These are phyloP conservation scores for Percopsis transmontana DNA, from an alignment of 2,113 vertebrate species.

Conservation along the genomic window DNA sequence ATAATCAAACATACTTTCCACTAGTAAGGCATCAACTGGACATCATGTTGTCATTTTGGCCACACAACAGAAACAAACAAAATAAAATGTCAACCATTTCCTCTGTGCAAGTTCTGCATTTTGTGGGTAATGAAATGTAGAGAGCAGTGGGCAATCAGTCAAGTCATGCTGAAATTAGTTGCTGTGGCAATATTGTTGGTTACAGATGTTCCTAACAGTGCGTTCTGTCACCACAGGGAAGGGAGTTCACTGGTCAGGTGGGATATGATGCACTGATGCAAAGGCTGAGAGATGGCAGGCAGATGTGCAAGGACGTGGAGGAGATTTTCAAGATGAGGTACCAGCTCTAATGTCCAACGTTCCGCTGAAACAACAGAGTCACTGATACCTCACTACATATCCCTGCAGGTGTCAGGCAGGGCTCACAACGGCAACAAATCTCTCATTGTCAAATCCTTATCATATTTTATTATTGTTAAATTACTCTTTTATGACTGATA, in stretches of 20 bases:
- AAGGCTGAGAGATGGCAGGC: conserved; percentile 85
- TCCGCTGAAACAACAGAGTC: no score
- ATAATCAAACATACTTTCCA: no score
- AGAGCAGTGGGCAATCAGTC: not conserved
- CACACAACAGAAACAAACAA: not conserved
- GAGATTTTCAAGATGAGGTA: conserved; percentile 91
- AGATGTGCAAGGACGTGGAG: conserved; percentile 93
- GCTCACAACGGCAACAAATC: no score
- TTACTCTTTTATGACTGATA: no score
- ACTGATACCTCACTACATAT: no score
- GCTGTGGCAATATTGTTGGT: conserved; percentile 17
- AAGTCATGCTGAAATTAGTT: conserved; percentile 42
- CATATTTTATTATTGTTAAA: no score
- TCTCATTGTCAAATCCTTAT: no score
- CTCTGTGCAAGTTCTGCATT: conserved; percentile 60
- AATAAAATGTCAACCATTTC: conserved; percentile 1
- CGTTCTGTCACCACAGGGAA: conserved; percentile 75
- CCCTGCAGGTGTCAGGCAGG: no score
- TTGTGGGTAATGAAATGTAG: conserved; percentile 1
- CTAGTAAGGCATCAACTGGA: not conserved
- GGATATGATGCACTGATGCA: conserved; percentile 87
- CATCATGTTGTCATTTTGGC: not conserved
- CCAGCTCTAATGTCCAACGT: no score
- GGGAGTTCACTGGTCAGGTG: conserved; percentile 82
- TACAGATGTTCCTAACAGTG: not conserved